phyloP scores from a whole-genome alignment of 2,113 vertebrate genomes.

The Plecotus auritus region DNA sequence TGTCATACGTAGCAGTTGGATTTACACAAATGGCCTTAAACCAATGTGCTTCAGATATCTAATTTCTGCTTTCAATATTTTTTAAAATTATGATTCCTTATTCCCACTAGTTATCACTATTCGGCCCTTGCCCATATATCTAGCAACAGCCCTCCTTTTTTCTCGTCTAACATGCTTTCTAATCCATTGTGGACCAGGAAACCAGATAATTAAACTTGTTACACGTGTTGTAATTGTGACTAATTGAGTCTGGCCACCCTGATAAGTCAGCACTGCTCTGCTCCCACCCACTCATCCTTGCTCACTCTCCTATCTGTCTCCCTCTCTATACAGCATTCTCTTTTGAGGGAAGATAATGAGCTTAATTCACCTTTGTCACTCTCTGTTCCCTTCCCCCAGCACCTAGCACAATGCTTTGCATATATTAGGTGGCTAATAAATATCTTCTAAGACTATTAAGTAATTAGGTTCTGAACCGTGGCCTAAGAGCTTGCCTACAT shows the following conservation, averaged over 20 bases:
- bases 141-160: not conserved
- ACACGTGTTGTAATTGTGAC: slow-evolving; percentile 51
- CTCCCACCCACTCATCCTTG: not conserved
- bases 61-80: not conserved
- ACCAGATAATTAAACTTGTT: slow-evolving; percentile 54
- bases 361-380: slow-evolving; percentile 19
- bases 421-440: slow-evolving; percentile 61
- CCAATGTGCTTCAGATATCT: not conserved
- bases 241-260: slow-evolving; percentile 62
- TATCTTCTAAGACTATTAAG: slow-evolving; percentile 63
- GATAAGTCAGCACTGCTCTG: not conserved
- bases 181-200: slow-evolving; percentile 51
- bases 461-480: slow-evolving; percentile 66
- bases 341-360: slow-evolving; percentile 15
- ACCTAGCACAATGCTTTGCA: slow-evolving; percentile 19
- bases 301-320: not conserved
- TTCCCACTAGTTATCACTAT: not conserved
- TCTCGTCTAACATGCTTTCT: slow-evolving; percentile 14
- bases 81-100: not conserved
- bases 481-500: slow-evolving; percentile 32
- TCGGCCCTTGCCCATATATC: not conserved
- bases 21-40: not conserved
- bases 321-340: not conserved
- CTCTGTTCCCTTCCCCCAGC: not conserved
- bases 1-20: not conserved